A percentile compares a stretch with the other conserved stretches of the same genome.
Evolutionary conservation across 2,888 invertebrate genomes (phyloP).

Genomic region (Hipparchia sbordonii): DNA sequence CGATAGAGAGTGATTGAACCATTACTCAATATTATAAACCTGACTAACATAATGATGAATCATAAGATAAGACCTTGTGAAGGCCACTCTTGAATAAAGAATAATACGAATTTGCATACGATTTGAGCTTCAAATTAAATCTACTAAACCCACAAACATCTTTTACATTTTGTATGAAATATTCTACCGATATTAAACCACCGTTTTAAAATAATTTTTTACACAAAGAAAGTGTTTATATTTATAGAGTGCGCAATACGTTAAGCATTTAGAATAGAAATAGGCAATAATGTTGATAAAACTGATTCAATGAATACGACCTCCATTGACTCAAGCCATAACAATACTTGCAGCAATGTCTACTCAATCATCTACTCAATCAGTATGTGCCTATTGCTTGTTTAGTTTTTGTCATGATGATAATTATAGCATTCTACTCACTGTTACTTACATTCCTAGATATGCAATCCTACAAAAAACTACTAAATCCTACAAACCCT

Average conservation of each 20-base stretch:
- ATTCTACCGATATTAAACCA: too few species aligned
- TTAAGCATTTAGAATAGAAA: not conserved
- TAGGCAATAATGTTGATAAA: not conserved
- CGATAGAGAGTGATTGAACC: not conserved
- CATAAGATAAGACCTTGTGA: not conserved
- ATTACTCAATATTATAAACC: constrained; percentile 6
- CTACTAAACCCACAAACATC: not conserved
- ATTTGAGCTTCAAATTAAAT: not conserved
- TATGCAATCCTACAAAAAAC: not conserved
- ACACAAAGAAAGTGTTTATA: not conserved
- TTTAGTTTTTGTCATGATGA: not conserved
- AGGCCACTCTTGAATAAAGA: constrained; percentile 12
- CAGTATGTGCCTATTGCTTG: too few species aligned
- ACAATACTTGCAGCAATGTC: not conserved
- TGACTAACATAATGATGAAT: constrained; percentile 4
- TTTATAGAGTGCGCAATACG: not conserved
- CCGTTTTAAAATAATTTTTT: too few species aligned
- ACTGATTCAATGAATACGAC: constrained; percentile 28
- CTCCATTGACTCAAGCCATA: constrained; percentile 7
- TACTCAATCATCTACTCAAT: not conserved
- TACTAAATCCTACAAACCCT: constrained; percentile 44
- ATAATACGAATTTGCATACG: not conserved
- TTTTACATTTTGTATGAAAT: not conserved
- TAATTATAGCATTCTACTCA: not conserved
- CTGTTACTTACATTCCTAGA: not conserved